A percentile compares a stretch with the other conserved stretches of the same genome.
These are phyloP conservation scores for Meloidogyne hapla DNA, from an alignment of 1,140 invertebrate genomes.

Conservation along the genomic window DNA sequence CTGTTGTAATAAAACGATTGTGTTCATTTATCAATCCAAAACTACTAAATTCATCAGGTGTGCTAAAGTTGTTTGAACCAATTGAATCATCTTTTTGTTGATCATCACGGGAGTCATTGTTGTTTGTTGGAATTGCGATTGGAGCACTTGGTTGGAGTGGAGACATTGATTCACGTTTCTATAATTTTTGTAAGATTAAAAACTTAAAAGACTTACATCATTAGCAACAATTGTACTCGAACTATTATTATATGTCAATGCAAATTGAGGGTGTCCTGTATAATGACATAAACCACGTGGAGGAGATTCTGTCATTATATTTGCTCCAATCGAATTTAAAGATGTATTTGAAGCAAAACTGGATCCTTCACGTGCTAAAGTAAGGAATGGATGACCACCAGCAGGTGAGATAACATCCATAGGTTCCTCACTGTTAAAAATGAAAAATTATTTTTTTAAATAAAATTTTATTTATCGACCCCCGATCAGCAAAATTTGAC, in stretches of 20 bases:
- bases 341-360: conserved; percentile 20
- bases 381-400: not conserved
- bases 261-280: conserved; percentile 12
- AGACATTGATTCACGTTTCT: conserved; percentile 21
- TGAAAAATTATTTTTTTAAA: not conserved
- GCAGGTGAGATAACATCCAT: conserved; percentile 45
- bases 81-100: conserved; percentile 18
- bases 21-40: conserved; percentile 22
- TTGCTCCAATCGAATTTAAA: conserved; percentile 19
- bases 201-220: conserved; percentile 1
- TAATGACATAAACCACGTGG: not conserved
- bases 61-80: conserved; percentile 35
- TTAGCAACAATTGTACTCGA: not conserved
- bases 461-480: conserved; percentile 1
- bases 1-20: conserved; percentile 5
- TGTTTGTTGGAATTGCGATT: conserved; percentile 20
- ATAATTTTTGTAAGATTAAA: not conserved
- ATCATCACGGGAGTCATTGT: not conserved
- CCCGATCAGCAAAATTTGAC: too few relatives aligned
- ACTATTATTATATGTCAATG: not conserved
- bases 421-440: conserved; percentile 40
- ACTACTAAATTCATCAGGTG: conserved; percentile 37
- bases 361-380: not conserved
- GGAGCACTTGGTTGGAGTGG: conserved; percentile 26
- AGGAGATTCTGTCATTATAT: conserved; percentile 19